A percentile compares a stretch with the other conserved stretches of the same genome.
Evolutionary conservation across 2,888 invertebrate genomes (phyloP).

Genomic region (Abrostola tripartita): DNA sequence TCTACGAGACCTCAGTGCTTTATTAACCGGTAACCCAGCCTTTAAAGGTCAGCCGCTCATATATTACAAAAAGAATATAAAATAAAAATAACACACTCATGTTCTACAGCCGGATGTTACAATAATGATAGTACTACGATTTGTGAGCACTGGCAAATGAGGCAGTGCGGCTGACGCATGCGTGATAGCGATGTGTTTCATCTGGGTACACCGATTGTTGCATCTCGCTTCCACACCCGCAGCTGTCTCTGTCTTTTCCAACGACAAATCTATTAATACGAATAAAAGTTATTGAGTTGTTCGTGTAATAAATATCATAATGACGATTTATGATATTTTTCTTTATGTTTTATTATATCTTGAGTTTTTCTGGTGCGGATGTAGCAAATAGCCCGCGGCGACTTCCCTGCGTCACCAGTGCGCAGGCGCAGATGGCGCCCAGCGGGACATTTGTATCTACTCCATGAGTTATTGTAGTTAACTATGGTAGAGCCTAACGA

Average conservation of each 20-base stretch:
- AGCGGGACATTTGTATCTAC: neutral
- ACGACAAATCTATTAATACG: neutral
- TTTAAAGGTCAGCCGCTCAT: no score
- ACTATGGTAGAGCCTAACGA: no score
- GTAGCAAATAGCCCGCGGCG: neutral
- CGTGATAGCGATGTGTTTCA: neutral
- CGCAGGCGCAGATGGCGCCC: neutral
- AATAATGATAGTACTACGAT: neutral
- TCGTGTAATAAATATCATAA: neutral
- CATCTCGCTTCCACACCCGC: no score
- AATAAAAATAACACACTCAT: no score
- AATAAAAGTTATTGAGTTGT: constrained; percentile 1
- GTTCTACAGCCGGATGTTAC: no score
- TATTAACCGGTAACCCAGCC: no score
- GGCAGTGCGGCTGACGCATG: neutral
- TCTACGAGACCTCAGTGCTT: no score
- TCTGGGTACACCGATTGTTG: neutral
- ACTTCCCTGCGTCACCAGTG: neutral
- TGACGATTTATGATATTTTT: neutral
- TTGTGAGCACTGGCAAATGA: constrained; percentile 14
- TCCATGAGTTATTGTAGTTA: neutral
- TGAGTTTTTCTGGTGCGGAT: neutral
- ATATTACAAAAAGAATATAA: no score
- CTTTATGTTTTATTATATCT: neutral
- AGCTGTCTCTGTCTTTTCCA: neutral